A percentile compares a stretch with the other conserved stretches of the same genome.
Evolutionary conservation across 2,113 vertebrate species (phyloP).

Genomic region (Albula goreensis): DNA sequence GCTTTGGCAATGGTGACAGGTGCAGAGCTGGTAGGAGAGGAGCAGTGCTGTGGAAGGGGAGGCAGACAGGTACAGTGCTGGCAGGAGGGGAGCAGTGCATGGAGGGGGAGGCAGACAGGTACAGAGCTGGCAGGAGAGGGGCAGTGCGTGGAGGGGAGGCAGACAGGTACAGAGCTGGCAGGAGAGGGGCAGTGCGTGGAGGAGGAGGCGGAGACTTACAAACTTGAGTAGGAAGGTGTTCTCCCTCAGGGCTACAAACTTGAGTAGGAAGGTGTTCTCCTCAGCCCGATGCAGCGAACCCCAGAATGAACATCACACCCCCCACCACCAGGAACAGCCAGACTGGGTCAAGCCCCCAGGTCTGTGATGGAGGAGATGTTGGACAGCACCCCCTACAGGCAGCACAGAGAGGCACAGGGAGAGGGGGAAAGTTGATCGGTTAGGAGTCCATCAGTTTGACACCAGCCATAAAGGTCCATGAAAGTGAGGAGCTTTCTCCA

Average conservation of each 20-base stretch:
- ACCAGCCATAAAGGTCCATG: neutral
- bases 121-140: too few relatives aligned
- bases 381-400: slow-evolving; percentile 79
- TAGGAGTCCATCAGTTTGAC: neutral
- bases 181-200: neutral
- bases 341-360: slow-evolving; percentile 85
- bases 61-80: neutral
- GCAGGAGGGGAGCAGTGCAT: neutral
- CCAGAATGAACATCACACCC: slow-evolving; percentile 89
- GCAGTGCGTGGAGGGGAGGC: too few relatives aligned
- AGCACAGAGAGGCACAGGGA: slow-evolving; percentile 12
- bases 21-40: neutral
- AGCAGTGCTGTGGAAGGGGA: neutral
- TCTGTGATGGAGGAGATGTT: slow-evolving; percentile 89
- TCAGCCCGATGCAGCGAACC: slow-evolving; percentile 85
- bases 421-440: neutral
- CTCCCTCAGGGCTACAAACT: slow-evolving; percentile 85
- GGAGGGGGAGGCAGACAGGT: neutral
- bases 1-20: neutral
- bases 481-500: neutral
- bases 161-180: neutral
- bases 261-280: slow-evolving; percentile 86
- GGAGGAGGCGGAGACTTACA: slow-evolving; percentile 64
- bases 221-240: slow-evolving; percentile 88
- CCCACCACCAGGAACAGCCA: slow-evolving; percentile 88